Base-by-base conservation (phyloP, 2,888 invertebrate species). In the Agrilus mali region DNA sequence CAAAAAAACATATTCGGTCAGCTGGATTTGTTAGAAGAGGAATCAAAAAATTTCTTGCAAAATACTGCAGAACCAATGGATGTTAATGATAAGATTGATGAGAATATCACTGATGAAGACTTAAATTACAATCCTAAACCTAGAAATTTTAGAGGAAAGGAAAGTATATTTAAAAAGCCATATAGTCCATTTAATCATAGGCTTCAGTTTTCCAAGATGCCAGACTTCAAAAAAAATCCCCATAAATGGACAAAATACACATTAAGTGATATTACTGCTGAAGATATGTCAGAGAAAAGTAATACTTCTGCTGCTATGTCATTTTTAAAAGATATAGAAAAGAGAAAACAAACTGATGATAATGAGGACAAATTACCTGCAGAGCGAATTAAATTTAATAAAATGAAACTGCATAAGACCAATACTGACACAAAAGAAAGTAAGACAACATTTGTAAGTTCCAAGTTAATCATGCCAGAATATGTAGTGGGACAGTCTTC, bases 191-290 rank as follows among this genome's bases (percentile, higher is more conserved):
- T 79, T 40, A 63, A 65, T 1, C 71, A 74, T 47, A 77, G 78
- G 53, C 63, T 78, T 32, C 72, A 73, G 38, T 64, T 69, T 1
- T 60, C 69, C 7, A 61, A 59, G 39, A 59, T 66, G 4, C 74
- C 74, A 34, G 73, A 71, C 51, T 75, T 77, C 56, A 73, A 80
- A 56, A 75, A 75, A 50, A 80, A 88, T 66, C 90, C 89, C 12
- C 76, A 83, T 47, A 86, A 83, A 59, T 90, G 86, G 85, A 79
- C 75, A 10, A 84, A 80, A 57, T 90, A 92, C 57, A 78, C 80
- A 13, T 64, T 92, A 14, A 80, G 78, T 20, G 86, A 89, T 73
- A 86, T 88, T 3, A 72, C 73, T 7, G 73, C 71, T 44, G 77
- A 78, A 13, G 86, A 87, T 56, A 81, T 87, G 68, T 84, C 87